Base-by-base conservation (phyloP, 2,888 invertebrate species). In the Lycophotia porphyrea region DNA sequence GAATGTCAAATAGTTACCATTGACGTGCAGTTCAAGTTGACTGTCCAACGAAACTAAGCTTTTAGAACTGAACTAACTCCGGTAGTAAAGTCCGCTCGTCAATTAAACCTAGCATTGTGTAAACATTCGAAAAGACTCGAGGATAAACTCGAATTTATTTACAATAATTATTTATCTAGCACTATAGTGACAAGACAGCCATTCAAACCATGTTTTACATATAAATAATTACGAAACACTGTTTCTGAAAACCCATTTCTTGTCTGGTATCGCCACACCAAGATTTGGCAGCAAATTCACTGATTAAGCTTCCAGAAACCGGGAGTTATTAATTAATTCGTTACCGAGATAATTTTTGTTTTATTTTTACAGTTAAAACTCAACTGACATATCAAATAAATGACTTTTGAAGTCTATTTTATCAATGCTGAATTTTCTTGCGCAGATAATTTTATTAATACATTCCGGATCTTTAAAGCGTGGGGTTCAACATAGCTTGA, bases 81-180 rank as follows among this genome's bases (percentile, higher is more conserved):
- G n/a, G 15, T 70, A 76, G 70, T 55, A 34, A 34, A 80, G 55
- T 81, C 44, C 64, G 39, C 61, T 65, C 71, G 15, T 52, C 24
- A 68, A 66, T 81, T 75, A 67, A 31, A 79, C 60, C 77, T 75
- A 80, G 44, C 68, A 31, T 58, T 76, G 84, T 83, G 82, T 83
- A 83, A 81, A 83, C 63, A 76, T 83, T 83, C 82, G 76, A 83
- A 83, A 83, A 83, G 81, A 71, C 8, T 58, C 82, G 84, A 83
- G 82, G 24, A 63, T 44, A 81, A 74, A 81, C 82, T 81, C 82
- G 82, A 42, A 42, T 63, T 55, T 83, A 83, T 83, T 83, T 83
- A 83, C 84, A 84, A 74, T 73, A 72, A 69, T 81, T 39, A 52
- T 49, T 61, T 65, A 64, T 47, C 67, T 84, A 84, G 67, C 64